Evolutionary conservation across 2,888 invertebrate genomes (phyloP), one percentile per base, ranked within the genome.

Genomic region (Dasypogon diadema): DNA sequence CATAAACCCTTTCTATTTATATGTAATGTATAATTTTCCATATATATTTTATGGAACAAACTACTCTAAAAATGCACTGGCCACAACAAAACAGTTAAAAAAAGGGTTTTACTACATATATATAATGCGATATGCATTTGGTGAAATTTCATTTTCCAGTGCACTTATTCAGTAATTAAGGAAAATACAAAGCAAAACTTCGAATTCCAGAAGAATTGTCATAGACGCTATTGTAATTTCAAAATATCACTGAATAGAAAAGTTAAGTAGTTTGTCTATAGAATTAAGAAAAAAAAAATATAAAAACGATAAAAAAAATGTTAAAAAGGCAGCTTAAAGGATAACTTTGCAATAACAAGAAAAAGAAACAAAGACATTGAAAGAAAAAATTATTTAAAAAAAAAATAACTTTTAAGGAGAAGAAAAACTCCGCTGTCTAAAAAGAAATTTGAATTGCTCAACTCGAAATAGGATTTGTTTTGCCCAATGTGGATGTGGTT

Each of bases 271-370:
- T 48, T 22, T 48, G 46, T 2, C 18, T 22, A 37, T 22, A 63
- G 16, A 48, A 24, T 48, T 24, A 26, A 22, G 48, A 48, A 68
- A 10, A 30, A 2, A 54, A 51, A 46, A 24, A 24, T 46, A 51
- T 21, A 54, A 70, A 70, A 70, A 70, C 12, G 26, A 51, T 51
- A 54, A 2, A 54, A 42, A 70, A 42, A 70, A 54, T 30, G 34
- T 14, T 70, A 65, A 54, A 42, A 54, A 54, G 34, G 48, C 48
- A 14, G 10, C 70, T 54, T 70, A 70, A 48, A 54, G 34, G 54
- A 70, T 70, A 70, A 70, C 70, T 70, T 54, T 70, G 70, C 51
- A 54, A 46, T 70, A 70, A 70, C 16, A 70, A 68, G 30, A 46
- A 21, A 42, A 51, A 42, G 14, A 24, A 12, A 6, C 12, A n/a